These are phyloP conservation scores for Acinonyx jubatus DNA, from an alignment of 2,113 vertebrate genomes.

Conservation along the genomic window DNA sequence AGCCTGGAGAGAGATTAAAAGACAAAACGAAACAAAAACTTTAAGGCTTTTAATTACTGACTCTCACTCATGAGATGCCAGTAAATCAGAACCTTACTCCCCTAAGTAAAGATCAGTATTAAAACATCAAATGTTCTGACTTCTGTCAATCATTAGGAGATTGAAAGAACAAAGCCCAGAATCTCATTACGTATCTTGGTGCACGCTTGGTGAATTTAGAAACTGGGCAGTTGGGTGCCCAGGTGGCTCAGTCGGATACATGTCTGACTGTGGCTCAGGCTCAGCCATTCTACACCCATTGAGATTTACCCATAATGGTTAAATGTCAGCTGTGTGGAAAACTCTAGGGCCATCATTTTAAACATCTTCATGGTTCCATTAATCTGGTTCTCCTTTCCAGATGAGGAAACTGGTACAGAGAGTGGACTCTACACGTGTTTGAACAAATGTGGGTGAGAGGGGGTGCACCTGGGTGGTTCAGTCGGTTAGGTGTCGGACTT, in stretches of 20 bases:
- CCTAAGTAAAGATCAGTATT: neutral
- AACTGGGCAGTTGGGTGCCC: neutral
- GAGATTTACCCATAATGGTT: neutral
- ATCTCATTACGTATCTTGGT: neutral
- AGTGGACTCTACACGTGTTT: neutral
- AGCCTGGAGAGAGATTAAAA: constrained; percentile 17
- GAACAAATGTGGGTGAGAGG: neutral
- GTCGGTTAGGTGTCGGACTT: no score
- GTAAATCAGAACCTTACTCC: neutral
- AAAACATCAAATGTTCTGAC: neutral
- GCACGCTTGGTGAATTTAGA: neutral
- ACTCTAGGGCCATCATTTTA: neutral
- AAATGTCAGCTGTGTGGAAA: neutral
- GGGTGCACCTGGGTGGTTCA: no score
- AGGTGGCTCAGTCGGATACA: no score
- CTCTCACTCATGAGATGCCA: neutral
- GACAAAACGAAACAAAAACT: constrained; percentile 9
- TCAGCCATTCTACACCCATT: neutral
- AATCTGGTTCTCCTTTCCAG: neutral
- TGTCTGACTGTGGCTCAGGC: no score
- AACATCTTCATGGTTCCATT: neutral
- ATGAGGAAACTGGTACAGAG: neutral
- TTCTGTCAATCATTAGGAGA: neutral
- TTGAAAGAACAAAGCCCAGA: neutral
- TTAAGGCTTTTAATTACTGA: constrained; percentile 4